Base-by-base conservation (phyloP, 2,797 vertebrate genomes). In the Hafferia zeledoni region DNA sequence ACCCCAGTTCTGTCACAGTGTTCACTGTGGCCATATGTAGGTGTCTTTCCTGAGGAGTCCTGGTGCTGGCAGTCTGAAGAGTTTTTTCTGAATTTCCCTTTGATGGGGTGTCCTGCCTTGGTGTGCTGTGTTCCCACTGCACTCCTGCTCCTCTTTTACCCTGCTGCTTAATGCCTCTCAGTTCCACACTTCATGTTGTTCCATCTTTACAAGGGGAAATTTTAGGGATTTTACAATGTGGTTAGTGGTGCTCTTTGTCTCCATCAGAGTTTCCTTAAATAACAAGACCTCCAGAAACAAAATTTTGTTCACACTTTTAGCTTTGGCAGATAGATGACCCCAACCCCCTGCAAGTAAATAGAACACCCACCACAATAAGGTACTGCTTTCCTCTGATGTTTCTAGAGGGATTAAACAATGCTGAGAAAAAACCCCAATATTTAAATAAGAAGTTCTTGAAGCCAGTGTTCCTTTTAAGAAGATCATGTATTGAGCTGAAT, bases 391-490 rank as follows among this genome's bases (percentile, higher is more conserved):
- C 44, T 88, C 50, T 83, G 3, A 46, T 71, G 28, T 83, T 86
- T 82, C 74, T 56, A 39, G 37, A 71, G 31, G 50, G 27, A 56
- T 94, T 94, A 68, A 92, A 57, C 41, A 67, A 46, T 65, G n/a
- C 69, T 59, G 44, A 83, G 31, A 44, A 89, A 87, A n/a, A 91
- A 83, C 33, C 78, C 82, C 49, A 83, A 15, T 91, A 80, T 95
- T 90, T 84, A 87, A 95, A 88, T 53, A 75, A 75, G 69, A n/a
- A 87, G 67, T 89, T 92, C 56, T 79, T 70, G 83, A 91, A 87
- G 61, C 44, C 1, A 3, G 19, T 60, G 28, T 69, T 93, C 70
- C 31, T 90, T 76, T 87, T 84, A 60, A 43, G 68, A 70, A 30
- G 37, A 87, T 83, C 60, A 30, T 33, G 31, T 35, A 31, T 35